phyloP scores from a whole-genome alignment of 2,797 vertebrate genomes.

The Echeneis naucrates region DNA sequence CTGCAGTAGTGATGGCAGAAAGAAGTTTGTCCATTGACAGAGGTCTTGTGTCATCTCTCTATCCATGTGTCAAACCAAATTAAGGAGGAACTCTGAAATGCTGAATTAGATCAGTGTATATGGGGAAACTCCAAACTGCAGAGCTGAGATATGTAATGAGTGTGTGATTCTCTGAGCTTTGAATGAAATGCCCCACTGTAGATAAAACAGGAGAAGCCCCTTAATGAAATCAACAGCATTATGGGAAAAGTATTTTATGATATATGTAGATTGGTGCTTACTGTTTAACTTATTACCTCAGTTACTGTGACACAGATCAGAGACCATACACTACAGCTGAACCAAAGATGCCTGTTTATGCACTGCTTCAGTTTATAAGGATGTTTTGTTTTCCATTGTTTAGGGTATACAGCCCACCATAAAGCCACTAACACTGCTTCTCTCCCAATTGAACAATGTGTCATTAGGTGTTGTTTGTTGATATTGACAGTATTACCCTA shows the following conservation, averaged over 20 bases:
- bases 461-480: slow-evolving; percentile 32
- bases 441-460: slow-evolving; percentile 39
- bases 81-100: slow-evolving; percentile 22
- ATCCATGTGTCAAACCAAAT: slow-evolving; percentile 17
- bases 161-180: slow-evolving; percentile 40
- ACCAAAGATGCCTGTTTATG: slow-evolving; percentile 81
- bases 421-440: slow-evolving; percentile 77
- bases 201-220: slow-evolving; percentile 48
- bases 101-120: slow-evolving; percentile 24
- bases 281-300: slow-evolving; percentile 96
- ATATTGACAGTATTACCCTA: slow-evolving; percentile 56
- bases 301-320: slow-evolving; percentile 69
- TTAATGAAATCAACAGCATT: slow-evolving; percentile 55
- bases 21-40: slow-evolving; percentile 24
- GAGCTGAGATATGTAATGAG: slow-evolving; percentile 55
- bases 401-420: slow-evolving; percentile 22
- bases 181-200: slow-evolving; percentile 48
- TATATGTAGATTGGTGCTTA: slow-evolving; percentile 90
- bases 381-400: slow-evolving; percentile 31
- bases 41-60: slow-evolving; percentile 17
- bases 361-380: slow-evolving; percentile 69
- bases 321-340: slow-evolving; percentile 80
- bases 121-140: slow-evolving; percentile 20
- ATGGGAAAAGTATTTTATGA: slow-evolving; percentile 56
- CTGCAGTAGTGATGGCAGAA: background rate